A percentile compares a stretch with the other conserved stretches of the same genome.
Evolutionary conservation across 2,113 vertebrate species (phyloP).

Genomic region (Suricata suricatta): DNA sequence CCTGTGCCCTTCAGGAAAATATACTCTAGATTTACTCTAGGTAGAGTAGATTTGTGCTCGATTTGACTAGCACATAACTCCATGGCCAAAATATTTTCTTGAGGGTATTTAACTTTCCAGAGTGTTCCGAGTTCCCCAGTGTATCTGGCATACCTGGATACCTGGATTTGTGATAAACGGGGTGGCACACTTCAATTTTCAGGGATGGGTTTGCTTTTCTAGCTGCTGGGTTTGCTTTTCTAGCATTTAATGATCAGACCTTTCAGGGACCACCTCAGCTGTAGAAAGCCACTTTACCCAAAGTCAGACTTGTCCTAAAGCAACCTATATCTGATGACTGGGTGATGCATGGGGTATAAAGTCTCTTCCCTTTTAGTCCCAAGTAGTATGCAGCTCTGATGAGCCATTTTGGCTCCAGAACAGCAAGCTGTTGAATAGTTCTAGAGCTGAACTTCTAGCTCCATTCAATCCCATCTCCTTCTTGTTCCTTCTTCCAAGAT

Average conservation of each 20-base stretch:
- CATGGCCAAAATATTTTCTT: background rate
- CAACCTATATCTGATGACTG: background rate
- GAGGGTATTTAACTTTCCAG: background rate
- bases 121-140: background rate
- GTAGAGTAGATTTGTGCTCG: background rate
- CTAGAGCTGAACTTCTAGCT: background rate
- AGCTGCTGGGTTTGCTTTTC: background rate
- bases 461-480: background rate
- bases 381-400: background rate
- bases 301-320: background rate
- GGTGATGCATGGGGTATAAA: background rate
- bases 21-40: background rate
- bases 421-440: background rate
- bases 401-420: background rate
- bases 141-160: background rate
- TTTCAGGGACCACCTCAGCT: background rate
- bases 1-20: background rate
- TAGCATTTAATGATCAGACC: background rate
- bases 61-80: background rate
- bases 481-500: background rate
- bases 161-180: background rate
- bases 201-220: background rate
- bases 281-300: background rate
- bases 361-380: background rate
- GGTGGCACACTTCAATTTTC: fast-evolving